Conservation (phyloP, 2,113 vertebrate species). For the Pedionomus torquatus region DNA sequence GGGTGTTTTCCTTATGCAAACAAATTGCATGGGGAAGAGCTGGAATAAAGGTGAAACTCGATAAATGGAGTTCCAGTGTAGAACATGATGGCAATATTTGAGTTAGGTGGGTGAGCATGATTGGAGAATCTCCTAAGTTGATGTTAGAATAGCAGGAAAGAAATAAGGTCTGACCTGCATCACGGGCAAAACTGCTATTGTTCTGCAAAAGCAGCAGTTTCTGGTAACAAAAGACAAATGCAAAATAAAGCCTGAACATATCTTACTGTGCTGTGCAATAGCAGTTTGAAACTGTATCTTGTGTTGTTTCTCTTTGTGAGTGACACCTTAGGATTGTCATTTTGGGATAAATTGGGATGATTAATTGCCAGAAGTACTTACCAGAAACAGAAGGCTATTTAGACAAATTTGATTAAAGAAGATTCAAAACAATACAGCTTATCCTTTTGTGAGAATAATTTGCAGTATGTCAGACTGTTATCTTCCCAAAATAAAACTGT, state of each 20-base stretch:
- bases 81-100: not conserved
- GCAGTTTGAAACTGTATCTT: not conserved
- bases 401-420: not conserved
- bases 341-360: not conserved
- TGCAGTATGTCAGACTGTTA: not conserved
- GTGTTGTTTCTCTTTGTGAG: not conserved
- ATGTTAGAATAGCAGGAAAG: not conserved
- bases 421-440: not conserved
- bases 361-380: not conserved
- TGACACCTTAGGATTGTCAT: not conserved
- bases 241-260: not conserved
- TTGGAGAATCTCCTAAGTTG: not conserved
- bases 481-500: constrained; percentile 11
- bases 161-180: not conserved
- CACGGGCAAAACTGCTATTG: not conserved
- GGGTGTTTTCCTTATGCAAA: not conserved
- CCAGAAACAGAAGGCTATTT: not conserved
- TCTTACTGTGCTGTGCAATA: not conserved
- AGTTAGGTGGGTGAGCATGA: not conserved
- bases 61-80: not conserved
- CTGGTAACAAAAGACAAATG: not conserved
- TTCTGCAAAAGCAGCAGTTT: not conserved
- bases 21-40: not conserved
- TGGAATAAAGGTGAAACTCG: not conserved
- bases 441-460: not conserved